Base-by-base conservation (phyloP, 2,888 invertebrate genomes). In the Portevinia maculata region DNA sequence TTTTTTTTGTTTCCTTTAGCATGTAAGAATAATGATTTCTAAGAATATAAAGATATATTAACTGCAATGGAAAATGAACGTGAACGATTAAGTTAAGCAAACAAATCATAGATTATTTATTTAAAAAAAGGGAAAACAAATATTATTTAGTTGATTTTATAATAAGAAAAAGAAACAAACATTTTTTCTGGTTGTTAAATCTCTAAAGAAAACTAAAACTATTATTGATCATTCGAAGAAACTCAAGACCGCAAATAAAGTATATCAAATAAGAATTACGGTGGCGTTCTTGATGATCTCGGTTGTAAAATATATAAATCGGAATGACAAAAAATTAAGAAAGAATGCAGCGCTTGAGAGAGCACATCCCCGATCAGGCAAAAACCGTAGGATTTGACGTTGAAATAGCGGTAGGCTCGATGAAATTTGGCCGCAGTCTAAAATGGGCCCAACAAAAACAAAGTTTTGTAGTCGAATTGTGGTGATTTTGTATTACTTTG, bases 71-170 rank as follows among this genome's bases (percentile, higher is more conserved):
- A 69, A 8, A 69, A 74, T 37, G 24, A 24, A 69, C 28, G 53
- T 62, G 37, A 79, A 46, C 8, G 28, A 65, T 30, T 13, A 53
- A 69, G 28, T 24, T 32, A 57, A 41, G 52, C 5, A 37, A 60
- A 8, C 21, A 70, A 57, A 64, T 79, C 57, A 64, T 74, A 79
- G 79, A 74, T 65, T 79, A 79, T 79, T 71, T 71, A 79, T 71
- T 79, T 46, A 65, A n/a, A n/a, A n/a, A n/a, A n/a, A n/a, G n/a
- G n/a, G n/a, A n/a, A 69, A 8, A 53, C 52, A 37, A 34, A 28
- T 48, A 52, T 15, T 67, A 39, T 74, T 79, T 79, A 74, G 75
- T 69, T 74, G 41, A 79, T 74, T 79, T 79, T 79, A 62, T 73
- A 67, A 48, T 67, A 69, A 69, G 60, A 24, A 9, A 55, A 53